Percentiles rank a stretch among this genome's conserved stretches.
phyloP scores from a whole-genome alignment of 2,113 vertebrate species.

The Hemibagrus wyckioides region DNA sequence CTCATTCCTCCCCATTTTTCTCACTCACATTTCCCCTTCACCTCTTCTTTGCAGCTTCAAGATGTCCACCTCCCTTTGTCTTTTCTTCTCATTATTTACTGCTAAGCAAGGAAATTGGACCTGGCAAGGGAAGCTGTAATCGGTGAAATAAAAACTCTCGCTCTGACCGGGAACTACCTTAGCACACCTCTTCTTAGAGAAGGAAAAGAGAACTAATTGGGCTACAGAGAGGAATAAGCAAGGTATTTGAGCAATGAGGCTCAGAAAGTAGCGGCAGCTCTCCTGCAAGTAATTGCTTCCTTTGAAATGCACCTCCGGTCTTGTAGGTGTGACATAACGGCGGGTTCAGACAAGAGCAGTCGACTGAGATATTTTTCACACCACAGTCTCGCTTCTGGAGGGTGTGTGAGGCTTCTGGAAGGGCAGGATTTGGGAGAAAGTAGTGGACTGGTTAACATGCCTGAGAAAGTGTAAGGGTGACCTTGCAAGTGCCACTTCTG shows the following conservation, averaged over 20 bases:
- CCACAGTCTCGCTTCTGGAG: background rate
- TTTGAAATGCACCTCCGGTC: constrained; percentile 35
- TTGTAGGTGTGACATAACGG: constrained; percentile 31
- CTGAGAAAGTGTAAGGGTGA: background rate
- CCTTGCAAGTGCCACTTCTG: constrained; percentile 65
- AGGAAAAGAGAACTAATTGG: constrained; percentile 21
- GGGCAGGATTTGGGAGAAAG: background rate
- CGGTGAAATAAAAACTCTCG: constrained; percentile 16
- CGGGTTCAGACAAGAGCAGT: background rate
- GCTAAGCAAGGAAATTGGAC: background rate
- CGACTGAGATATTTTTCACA: constrained; percentile 21
- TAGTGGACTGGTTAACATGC: background rate
- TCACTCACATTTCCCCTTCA: background rate
- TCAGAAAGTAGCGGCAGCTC: constrained; percentile 3
- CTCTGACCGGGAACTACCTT: constrained; percentile 18
- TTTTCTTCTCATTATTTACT: constrained; percentile 30
- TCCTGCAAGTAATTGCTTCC: constrained; percentile 30
- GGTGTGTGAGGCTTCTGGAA: background rate
- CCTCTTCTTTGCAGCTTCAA: background rate
- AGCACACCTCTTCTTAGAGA: constrained; percentile 11
- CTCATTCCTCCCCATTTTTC: background rate
- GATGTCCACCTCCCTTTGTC: background rate
- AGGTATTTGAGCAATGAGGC: constrained; percentile 22
- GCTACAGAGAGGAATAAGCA: constrained; percentile 34
- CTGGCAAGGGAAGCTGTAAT: constrained; percentile 15